phyloP scores from a whole-genome alignment of 2,888 invertebrate species.

The Phaonia tiefii region DNA sequence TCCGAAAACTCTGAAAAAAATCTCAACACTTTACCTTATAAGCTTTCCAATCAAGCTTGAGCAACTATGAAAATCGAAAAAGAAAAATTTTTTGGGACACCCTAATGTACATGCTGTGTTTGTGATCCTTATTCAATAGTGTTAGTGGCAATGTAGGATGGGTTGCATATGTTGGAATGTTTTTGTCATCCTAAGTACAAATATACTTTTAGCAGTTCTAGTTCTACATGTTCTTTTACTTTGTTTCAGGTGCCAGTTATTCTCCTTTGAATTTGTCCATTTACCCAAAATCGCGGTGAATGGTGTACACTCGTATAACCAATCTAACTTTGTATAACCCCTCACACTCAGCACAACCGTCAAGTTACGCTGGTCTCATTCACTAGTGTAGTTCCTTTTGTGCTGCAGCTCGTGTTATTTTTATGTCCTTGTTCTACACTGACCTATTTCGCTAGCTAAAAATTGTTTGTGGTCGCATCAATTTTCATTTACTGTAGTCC shows the following conservation, averaged over 20 bases:
- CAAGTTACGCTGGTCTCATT: conserved; percentile 52
- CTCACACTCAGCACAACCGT: conserved; percentile 43
- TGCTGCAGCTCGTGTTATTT: conserved; percentile 13
- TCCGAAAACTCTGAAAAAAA: too few species aligned
- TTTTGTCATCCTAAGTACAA: not conserved
- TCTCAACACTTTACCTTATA: too few species aligned
- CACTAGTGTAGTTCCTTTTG: not conserved
- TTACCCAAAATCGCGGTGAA: not conserved
- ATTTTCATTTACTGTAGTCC: conserved; percentile 38
- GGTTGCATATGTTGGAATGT: not conserved
- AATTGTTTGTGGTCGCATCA: conserved; percentile 40
- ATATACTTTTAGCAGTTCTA: not conserved
- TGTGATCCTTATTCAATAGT: too few species aligned
- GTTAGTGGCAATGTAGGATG: too few species aligned
- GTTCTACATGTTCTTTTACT: conserved; percentile 12
- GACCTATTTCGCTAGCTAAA: conserved; percentile 25
- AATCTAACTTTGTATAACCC: not conserved
- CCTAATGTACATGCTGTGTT: too few species aligned
- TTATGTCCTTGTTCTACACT: not conserved
- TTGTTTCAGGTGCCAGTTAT: conserved; percentile 1
- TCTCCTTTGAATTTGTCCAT: not conserved
- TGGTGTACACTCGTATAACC: not conserved
- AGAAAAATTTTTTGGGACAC: too few species aligned
- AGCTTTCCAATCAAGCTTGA: too few species aligned
- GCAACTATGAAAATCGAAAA: too few species aligned